A percentile compares a stretch with the other conserved stretches of the same genome.
Evolutionary conservation across 2,888 invertebrate species (phyloP).

Genomic region (Perizoma affinitatum): DNA sequence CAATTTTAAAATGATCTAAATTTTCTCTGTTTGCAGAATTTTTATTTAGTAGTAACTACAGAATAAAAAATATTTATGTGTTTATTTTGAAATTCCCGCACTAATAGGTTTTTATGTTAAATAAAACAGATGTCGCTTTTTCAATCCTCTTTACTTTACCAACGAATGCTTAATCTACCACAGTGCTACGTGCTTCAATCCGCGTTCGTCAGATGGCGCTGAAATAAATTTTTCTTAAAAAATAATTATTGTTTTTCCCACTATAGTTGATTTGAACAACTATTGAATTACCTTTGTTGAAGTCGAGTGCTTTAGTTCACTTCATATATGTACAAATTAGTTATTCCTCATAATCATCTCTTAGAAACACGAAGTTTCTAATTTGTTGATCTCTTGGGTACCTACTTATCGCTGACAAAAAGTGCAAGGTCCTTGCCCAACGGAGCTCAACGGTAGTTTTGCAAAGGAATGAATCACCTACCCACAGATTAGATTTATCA

Average conservation of each 20-base stretch:
- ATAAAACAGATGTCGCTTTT: conserved; percentile 3
- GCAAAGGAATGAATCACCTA: conserved; percentile 23
- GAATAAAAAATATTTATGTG: no score
- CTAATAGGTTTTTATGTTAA: no score
- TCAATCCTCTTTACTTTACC: no score
- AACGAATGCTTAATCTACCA: neutral
- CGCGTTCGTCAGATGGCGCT: conserved; percentile 42
- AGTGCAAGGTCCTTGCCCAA: conserved; percentile 11
- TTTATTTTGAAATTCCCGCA: no score
- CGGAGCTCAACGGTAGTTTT: conserved; percentile 14
- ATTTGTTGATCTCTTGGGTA: no score
- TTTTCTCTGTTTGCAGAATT: no score
- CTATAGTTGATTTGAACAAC: no score
- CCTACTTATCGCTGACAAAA: conserved; percentile 8
- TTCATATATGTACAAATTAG: neutral
- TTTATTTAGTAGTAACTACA: no score
- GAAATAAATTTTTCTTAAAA: neutral
- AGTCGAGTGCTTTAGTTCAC: neutral
- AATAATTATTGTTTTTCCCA: no score
- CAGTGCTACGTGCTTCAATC: conserved; percentile 3
- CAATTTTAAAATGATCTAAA: no score
- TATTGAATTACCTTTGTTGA: neutral
- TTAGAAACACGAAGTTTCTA: no score
- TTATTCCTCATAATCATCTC: no score
- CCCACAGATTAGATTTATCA: conserved; percentile 45